These are phyloP conservation scores for Orchesella cincta DNA, from an alignment of 1,140 invertebrate species.

Conservation along the genomic window DNA sequence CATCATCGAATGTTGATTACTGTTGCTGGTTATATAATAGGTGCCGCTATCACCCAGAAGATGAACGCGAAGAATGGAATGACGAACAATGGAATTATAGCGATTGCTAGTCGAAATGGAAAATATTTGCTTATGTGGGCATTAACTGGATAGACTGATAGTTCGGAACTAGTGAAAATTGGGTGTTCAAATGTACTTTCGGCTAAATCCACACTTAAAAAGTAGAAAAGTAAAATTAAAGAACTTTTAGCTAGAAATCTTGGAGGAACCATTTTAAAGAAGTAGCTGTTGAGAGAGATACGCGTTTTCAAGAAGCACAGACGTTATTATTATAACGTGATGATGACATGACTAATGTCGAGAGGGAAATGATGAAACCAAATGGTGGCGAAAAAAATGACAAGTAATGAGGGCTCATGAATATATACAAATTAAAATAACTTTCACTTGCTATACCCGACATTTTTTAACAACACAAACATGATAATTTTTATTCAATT, in stretches of 20 bases:
- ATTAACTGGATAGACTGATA: not conserved
- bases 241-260: no score
- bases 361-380: no score
- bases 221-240: not conserved
- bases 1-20: no score
- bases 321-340: no score
- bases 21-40: conserved; percentile 17
- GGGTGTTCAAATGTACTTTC: no score
- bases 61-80: not conserved
- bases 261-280: no score
- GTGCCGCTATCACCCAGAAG: not conserved
- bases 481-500: conserved; percentile 19
- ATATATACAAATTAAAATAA: no score
- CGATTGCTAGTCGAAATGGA: not conserved
- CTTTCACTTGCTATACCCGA: not conserved
- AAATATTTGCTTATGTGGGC: conserved; percentile 1
- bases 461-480: not conserved
- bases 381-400: no score
- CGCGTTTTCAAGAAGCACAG: no score
- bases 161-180: not conserved
- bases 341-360: no score
- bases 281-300: no score
- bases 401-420: no score
- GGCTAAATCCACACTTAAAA: not conserved
- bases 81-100: not conserved